Evolutionary conservation across 2,888 invertebrate species (phyloP).

Genomic region (Zeuzera pyrina): DNA sequence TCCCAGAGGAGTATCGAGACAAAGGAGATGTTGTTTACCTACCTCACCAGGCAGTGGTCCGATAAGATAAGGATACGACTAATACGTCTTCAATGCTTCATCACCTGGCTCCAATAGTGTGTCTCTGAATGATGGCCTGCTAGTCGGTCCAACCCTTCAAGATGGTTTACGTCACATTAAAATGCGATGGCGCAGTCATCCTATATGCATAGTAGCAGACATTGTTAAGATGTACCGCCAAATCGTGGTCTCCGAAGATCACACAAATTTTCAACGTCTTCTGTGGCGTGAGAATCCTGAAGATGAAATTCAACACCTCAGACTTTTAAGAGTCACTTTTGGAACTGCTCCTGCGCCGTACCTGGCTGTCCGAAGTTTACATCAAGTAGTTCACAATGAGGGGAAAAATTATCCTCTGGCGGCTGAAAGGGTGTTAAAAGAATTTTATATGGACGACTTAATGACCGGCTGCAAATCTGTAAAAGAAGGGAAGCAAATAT

Average conservation of each 20-base stretch:
- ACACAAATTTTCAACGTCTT: conserved; percentile 12
- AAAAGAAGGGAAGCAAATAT: conserved; percentile 10
- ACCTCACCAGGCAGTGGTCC: too few relatives aligned
- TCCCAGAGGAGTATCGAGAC: too few relatives aligned
- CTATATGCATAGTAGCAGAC: conserved; percentile 72
- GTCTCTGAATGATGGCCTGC: conserved; percentile 17
- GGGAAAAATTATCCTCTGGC: conserved; percentile 4
- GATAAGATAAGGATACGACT: too few relatives aligned
- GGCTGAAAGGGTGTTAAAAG: conserved; percentile 4
- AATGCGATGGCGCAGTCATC: conserved; percentile 32
- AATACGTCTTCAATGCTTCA: conserved; percentile 14
- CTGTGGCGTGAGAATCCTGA: conserved; percentile 1
- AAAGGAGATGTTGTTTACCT: too few relatives aligned
- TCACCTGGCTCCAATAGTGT: conserved; percentile 10
- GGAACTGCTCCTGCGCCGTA: conserved; percentile 15
- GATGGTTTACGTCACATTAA: conserved; percentile 14
- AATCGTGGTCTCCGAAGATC: conserved; percentile 11
- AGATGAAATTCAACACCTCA: conserved; percentile 6
- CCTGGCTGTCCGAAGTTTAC: conserved; percentile 12
- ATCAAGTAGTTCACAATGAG: conserved; percentile 11
- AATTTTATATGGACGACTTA: too few relatives aligned
- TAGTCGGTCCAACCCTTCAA: conserved; percentile 18
- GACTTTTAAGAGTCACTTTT: conserved; percentile 13
- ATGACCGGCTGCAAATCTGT: conserved; percentile 10
- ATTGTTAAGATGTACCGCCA: conserved; percentile 22